A percentile compares a stretch with the other conserved stretches of the same genome.
Conservation (phyloP, 1,140 invertebrate species). For the Ptiloglossa arizonensis region DNA sequence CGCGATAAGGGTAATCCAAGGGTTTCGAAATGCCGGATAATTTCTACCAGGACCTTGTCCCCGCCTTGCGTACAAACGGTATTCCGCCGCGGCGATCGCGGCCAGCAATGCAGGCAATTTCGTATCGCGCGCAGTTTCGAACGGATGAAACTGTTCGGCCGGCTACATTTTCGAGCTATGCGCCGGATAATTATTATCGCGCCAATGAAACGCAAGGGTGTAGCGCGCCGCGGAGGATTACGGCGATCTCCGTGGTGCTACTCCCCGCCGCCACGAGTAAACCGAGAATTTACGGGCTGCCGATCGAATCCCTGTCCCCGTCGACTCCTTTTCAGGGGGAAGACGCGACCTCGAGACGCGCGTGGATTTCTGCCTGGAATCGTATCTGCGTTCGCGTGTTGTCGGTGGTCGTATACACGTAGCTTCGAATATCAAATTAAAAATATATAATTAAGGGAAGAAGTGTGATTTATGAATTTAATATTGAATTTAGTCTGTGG, state of each 20-base stretch:
- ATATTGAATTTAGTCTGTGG: too few species aligned
- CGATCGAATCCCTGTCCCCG: too few species aligned
- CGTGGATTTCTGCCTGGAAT: too few species aligned
- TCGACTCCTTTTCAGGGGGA: too few species aligned
- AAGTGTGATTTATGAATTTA: too few species aligned
- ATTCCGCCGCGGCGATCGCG: slow-evolving; percentile 27
- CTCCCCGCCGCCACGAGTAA: too few species aligned
- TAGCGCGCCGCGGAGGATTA: slow-evolving; percentile 40
- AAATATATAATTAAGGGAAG: too few species aligned
- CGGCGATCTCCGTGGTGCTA: background rate
- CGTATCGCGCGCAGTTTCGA: slow-evolving; percentile 41
- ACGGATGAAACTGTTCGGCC: slow-evolving; percentile 39
- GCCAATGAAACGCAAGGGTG: slow-evolving; percentile 37
- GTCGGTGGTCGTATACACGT: too few species aligned
- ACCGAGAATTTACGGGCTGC: too few species aligned
- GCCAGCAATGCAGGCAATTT: slow-evolving; percentile 48
- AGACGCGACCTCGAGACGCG: too few species aligned
- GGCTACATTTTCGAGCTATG: slow-evolving; percentile 37
- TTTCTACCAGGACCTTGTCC: slow-evolving; percentile 63
- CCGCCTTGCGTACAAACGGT: slow-evolving; percentile 15
- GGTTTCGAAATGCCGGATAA: slow-evolving; percentile 63
- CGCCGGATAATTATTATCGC: slow-evolving; percentile 58
- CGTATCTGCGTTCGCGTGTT: too few species aligned
- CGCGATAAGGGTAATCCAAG: slow-evolving; percentile 67
- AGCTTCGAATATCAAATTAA: too few species aligned